Evolutionary conservation across 2,797 vertebrate genomes (phyloP).

Genomic region (Acanthis flammea): DNA sequence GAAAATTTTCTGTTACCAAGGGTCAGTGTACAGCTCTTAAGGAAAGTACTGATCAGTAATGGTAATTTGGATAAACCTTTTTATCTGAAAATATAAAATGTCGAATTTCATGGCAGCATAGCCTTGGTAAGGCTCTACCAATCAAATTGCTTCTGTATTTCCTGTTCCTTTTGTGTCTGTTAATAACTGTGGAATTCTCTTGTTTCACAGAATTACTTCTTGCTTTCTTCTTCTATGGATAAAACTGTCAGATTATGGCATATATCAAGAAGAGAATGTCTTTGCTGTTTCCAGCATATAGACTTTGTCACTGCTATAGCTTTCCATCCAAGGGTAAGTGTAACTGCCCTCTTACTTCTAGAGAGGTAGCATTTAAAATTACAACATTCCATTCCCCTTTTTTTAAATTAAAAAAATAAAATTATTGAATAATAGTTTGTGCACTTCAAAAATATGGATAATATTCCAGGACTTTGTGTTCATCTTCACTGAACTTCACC

Average conservation of each 20-base stretch:
- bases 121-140: neutral
- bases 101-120: neutral
- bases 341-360: neutral
- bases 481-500: neutral
- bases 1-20: neutral
- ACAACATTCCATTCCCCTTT: neutral
- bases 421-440: neutral
- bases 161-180: neutral
- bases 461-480: neutral
- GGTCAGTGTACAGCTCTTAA: neutral
- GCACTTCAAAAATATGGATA: neutral
- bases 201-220: slow-evolving; percentile 91
- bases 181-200: neutral
- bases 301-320: slow-evolving; percentile 99
- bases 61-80: neutral
- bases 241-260: slow-evolving; percentile 98
- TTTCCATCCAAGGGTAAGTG: slow-evolving; percentile 96
- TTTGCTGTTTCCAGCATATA: slow-evolving; percentile 99
- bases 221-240: slow-evolving; percentile 99
- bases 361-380: neutral
- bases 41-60: neutral
- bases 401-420: neutral
- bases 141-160: neutral
- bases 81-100: neutral
- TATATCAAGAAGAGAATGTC: slow-evolving; percentile 97